Evolutionary conservation across 2,113 vertebrate species (phyloP).

Genomic region (Protobothrops flavoviridis): DNA sequence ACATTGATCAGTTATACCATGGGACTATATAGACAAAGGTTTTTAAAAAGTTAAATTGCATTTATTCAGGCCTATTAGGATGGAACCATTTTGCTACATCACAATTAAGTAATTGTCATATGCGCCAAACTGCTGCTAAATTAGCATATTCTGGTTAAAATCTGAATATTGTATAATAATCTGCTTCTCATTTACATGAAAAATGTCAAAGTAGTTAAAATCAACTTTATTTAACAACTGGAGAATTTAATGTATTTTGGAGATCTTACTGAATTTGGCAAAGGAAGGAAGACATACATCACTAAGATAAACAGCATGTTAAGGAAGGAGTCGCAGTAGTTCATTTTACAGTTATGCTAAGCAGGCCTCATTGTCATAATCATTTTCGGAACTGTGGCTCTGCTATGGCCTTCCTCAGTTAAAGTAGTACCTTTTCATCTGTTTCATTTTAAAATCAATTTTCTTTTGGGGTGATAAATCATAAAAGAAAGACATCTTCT

Average conservation of each 20-base stretch:
- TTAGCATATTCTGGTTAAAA: neutral
- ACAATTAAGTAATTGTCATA: neutral
- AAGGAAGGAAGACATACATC: neutral
- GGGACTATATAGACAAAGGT: neutral
- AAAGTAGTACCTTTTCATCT: neutral
- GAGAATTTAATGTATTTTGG: neutral
- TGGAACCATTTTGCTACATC: neutral
- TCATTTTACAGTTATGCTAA: neutral
- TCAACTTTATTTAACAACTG: neutral
- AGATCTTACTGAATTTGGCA: neutral
- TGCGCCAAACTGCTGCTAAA: neutral
- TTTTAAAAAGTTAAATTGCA: neutral
- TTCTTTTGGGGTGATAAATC: constrained; percentile 6
- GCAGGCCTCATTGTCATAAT: neutral
- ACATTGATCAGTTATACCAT: neutral
- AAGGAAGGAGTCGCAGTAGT: neutral
- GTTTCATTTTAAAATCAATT: neutral
- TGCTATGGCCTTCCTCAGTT: neutral
- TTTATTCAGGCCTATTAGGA: neutral
- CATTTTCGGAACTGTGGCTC: neutral
- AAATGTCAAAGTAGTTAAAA: neutral
- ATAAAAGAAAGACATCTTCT: neutral
- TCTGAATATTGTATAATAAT: neutral
- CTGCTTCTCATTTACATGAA: neutral
- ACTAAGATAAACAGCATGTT: neutral